phyloP scores from a whole-genome alignment of 2,888 invertebrate genomes.

The Cephus pulcher region DNA sequence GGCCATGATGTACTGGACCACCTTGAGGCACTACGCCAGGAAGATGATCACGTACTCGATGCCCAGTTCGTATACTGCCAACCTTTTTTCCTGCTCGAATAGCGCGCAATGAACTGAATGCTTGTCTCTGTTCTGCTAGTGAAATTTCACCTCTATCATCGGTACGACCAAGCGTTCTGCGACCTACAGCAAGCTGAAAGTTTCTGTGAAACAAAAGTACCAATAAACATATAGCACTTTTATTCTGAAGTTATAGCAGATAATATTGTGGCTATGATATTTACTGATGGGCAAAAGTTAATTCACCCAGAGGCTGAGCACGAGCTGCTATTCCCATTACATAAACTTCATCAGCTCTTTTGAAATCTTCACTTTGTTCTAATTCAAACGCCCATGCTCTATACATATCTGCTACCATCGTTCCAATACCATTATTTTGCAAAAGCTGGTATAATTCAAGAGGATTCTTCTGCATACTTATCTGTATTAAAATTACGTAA shows the following conservation, averaged over 20 bases:
- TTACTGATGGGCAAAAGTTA: constrained; percentile 75
- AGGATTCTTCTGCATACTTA: constrained; percentile 81
- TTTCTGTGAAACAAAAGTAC: constrained; percentile 69
- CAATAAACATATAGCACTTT: not conserved
- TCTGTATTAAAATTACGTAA: constrained; percentile 66
- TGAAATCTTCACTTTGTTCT: constrained; percentile 84
- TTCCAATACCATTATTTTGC: constrained; percentile 83
- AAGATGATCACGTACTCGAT: constrained; percentile 68
- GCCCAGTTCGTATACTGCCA: constrained; percentile 71
- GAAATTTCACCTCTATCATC: constrained; percentile 69
- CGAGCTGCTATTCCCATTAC: constrained; percentile 79
- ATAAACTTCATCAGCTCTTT: constrained; percentile 86
- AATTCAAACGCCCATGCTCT: constrained; percentile 91
- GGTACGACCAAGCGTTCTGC: constrained; percentile 75
- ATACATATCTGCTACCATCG: constrained; percentile 86
- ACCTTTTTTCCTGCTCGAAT: constrained; percentile 73
- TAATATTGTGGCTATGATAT: not conserved
- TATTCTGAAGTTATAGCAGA: not conserved
- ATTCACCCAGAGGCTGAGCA: constrained; percentile 84
- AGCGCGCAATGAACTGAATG: constrained; percentile 80
- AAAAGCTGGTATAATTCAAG: constrained; percentile 85
- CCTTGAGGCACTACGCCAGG: constrained; percentile 71
- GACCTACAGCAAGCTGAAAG: constrained; percentile 79
- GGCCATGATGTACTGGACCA: constrained; percentile 51
- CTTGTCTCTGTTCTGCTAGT: constrained; percentile 79